Base-by-base conservation (phyloP, 2,113 vertebrate species). In the Zosterops lateralis region DNA sequence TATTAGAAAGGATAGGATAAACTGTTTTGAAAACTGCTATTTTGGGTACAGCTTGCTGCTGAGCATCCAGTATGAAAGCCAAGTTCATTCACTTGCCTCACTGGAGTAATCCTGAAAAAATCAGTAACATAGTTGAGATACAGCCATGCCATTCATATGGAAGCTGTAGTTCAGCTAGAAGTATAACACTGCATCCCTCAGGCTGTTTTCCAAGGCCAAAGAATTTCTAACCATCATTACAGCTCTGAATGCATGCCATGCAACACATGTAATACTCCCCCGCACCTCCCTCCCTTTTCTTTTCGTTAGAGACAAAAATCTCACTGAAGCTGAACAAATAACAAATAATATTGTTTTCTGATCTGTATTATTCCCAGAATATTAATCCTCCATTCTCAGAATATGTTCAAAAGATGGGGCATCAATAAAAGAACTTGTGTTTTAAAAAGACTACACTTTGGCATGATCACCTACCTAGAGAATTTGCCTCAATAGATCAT, bases 161-260 rank as follows among this genome's bases (percentile, higher is more conserved):
- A 88, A 89, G 48, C 53, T 4, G 16, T 60, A 90, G 71, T 93
- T 89, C 60, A 74, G 58, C 56, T 64, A 77, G 40, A 79, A 92
- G 87, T 65, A 54, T 82, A 92, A 84, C 29, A 71, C 26, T 53
- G 64, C 60, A 95, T 81, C 85, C 82, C 76, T 88, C 64, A 45
- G 95, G 93, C 87, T 88, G 38, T 95, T 94, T 96, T 93, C 84
- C 66, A 92, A 92, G 82, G 57, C 84, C 65, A 93, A 89, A 76
- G 73, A 86, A 84, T 83, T 84, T 93, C 89, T 91, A 93, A 79
- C 65, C n/a, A 62, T 79, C 44, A 32, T 86, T 94, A 84, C 38
- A 90, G 57, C 77, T 61, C 65, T 76, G 66, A 91, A 84, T 80
- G 45, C 60, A 87, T 95, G 91, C 82, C 82, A 94, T 64, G 48